Evolutionary conservation across 2,888 invertebrate genomes (phyloP), one percentile per base, ranked within the genome.

Genomic region (Bellardia pandia): DNA sequence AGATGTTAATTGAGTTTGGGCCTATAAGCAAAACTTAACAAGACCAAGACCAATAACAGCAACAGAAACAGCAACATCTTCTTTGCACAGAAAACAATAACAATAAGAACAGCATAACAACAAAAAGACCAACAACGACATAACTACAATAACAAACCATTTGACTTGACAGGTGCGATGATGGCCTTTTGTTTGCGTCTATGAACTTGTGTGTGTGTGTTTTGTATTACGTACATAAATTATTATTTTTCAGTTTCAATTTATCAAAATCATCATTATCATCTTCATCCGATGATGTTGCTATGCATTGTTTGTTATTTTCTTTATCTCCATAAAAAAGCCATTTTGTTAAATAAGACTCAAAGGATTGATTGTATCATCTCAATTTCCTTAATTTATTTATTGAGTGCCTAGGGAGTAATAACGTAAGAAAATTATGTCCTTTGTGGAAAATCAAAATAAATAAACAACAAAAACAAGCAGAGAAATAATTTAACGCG

Each of bases 401-500:
- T 84, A 80, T 80, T 80, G 79, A 84, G 80, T 80, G 83, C 83
- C 83, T 83, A 75, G 83, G 79, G 83, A 83, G 75, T 58, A 68
- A 76, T 84, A 80, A 83, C 51, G 60, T 74, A 77, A 85, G 74
- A 74, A 85, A 71, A 80, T 77, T 51, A 75, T 82, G 64, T 85
- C 80, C 81, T 78, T 87, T 85, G 81, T 75, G 51, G 62, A 64
- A 85, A 84, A 85, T 62, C 45, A 79, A 77, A 83, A 66, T 71
- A 72, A 83, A 37, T 40, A 72, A 72, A 40, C 33, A 48, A 72
- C 58, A 74, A 48, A 30, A 69, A 66, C 33, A 75, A 64, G 8
- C 14, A 23, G 48, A 72, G 81, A 88, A 88, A 88, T 79, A 88
- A 89, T 89, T 87, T 88, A 82, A 89, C 89, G 89, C 89, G 89